Evolutionary conservation across 2,888 invertebrate genomes (phyloP).

Genomic region (Sminthurinus aureus): DNA sequence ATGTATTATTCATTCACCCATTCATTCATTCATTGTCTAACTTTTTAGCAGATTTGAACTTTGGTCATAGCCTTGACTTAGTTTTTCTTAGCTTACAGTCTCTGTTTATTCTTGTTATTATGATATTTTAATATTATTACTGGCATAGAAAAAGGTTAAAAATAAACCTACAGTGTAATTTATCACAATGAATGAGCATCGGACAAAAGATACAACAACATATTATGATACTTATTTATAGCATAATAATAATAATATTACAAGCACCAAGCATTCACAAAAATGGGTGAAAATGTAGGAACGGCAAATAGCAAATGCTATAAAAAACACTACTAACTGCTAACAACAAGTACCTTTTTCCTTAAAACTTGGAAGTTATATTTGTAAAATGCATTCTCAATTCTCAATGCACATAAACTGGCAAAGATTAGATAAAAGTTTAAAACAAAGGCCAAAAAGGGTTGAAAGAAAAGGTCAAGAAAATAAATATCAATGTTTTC

Average conservation of each 20-base stretch:
- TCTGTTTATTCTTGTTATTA: no score
- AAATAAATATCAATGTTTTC: not conserved
- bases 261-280: no score
- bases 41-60: slow-evolving; percentile 8
- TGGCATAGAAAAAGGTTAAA: not conserved
- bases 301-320: not conserved
- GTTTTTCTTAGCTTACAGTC: slow-evolving; percentile 13
- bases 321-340: not conserved
- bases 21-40: not conserved
- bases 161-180: slow-evolving; percentile 7
- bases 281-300: not conserved
- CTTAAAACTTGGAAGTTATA: not conserved
- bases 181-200: slow-evolving; percentile 13
- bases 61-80: slow-evolving; percentile 17
- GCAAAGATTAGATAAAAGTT: not conserved
- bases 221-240: no score
- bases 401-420: not conserved
- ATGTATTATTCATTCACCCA: not conserved
- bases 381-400: no score
- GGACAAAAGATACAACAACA: slow-evolving; percentile 8
- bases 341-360: not conserved
- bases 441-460: not conserved
- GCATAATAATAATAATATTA: no score
- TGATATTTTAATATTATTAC: no score
- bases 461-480: not conserved